Base-by-base conservation (phyloP, 2,797 vertebrate genomes). In the Molossus molossus region DNA sequence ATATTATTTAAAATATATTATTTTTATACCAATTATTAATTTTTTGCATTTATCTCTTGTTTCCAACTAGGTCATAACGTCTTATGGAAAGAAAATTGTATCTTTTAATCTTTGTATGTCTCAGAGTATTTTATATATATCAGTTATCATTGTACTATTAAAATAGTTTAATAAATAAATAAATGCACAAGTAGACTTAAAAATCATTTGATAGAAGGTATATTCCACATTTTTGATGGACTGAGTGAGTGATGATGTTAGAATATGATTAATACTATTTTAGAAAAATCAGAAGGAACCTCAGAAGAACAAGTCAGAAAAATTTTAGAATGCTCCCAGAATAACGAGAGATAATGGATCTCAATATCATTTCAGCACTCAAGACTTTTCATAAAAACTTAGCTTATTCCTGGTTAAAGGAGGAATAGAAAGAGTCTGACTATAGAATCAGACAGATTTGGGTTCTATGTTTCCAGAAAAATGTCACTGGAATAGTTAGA, bases 1-100 rank as follows among this genome's bases (percentile, higher is more conserved):
- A 37, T 67, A 40, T 79, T 3, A 15, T 15, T 18, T 64, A 23
- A 67, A 33, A 12, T 20, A 2, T 62, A 70, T 64, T 58, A 70
- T 37, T 70, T 90, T 76, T 37, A 67, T 25, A 9, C 14, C 70
- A 93, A 55, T 73, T 67, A 45, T 81, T 8, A 73, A 29, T 15
- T 73, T 70, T 91, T 93, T 53, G 5, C n/a, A 67, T 81, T 11
- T 70, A 3, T 58, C 53, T 25, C 53, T 85, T 81, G 17, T 87
- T 90, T 95, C 62, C 17, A 87, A 67, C 25, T 50, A 57, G 57
- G 87, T 67, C 29, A 64, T 67, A 90, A 79, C 53, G 55, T 85
- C 25, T 90, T 79, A 77, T 21, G 3, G 17, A 85, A 57, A 3
- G 60, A 2, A 17, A 85, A 85, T 77, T 53, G 3, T 65, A 65